Evolutionary conservation across 2,113 vertebrate genomes (phyloP), one percentile per base, ranked within the genome.

Genomic region (Lasiurus borealis): DNA sequence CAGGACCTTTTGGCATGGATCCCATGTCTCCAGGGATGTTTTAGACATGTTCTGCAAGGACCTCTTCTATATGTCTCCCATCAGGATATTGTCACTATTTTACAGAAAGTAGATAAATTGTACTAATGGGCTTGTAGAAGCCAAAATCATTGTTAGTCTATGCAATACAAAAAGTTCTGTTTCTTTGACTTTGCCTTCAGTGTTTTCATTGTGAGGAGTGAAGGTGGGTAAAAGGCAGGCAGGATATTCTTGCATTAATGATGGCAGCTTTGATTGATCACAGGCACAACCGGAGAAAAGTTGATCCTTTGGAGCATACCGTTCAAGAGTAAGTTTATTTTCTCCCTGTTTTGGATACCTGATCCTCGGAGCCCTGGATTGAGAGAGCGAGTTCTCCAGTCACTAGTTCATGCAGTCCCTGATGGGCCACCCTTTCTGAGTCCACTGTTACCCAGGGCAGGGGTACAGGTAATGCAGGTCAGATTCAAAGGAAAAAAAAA

Each of bases 351-450:
- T 85, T 31, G n/a, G 27, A 83, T 77, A 59, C 3, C 1, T 16
- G 21, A 57, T 25, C 44, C 40, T 73, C 0, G 9, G 36, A 82
- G 6, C 12, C 11, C 34, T 31, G 3, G 6, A 13, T 31, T 48
- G 18, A 44, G n/a, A 40, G 18, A 86, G 40, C 31, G 2, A 5
- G 2, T 8, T 57, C 23, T 82, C 13, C 11, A 1, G 2, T 16
- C 4, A 0, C 5, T 31, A 4, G 15, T 71, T 77, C 40, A 34
- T 5, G 21, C 13, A 7, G 4, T 6, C 12, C 1, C 5, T 5
- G 23, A 27, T 54, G 40, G n/a, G 36, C 62, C 76, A 52, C 8
- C n/a, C n/a, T n/a, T n/a, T n/a, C n/a, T n/a, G n/a, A n/a, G n/a
- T n/a, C n/a, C n/a, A n/a, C n/a, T n/a, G n/a, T n/a, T n/a, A n/a